phyloP scores from a whole-genome alignment of 2,113 vertebrate species.

The Regulus satrapa region DNA sequence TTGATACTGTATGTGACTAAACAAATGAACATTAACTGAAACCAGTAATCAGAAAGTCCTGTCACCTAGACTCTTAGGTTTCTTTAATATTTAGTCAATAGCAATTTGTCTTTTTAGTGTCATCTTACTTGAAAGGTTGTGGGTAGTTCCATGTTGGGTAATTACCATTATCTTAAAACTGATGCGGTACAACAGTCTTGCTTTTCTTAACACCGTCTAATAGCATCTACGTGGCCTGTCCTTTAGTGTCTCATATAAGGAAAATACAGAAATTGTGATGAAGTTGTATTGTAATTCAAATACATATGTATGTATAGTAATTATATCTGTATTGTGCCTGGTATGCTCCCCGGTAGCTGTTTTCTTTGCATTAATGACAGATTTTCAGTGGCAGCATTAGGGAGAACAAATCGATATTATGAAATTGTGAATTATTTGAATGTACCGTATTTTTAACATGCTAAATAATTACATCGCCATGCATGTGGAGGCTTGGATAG shows the following conservation, averaged over 20 bases:
- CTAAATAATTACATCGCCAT: not conserved
- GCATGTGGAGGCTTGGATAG: not conserved
- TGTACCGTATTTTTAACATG: not conserved
- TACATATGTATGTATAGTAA: not conserved
- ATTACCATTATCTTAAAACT: not conserved
- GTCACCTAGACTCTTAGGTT: not conserved
- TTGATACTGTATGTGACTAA: not conserved
- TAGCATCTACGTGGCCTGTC: not conserved
- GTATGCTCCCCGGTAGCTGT: not conserved
- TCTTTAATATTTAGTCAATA: not conserved
- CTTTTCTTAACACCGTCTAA: not conserved
- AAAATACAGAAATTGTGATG: not conserved
- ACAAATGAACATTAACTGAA: not conserved
- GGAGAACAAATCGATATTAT: not conserved
- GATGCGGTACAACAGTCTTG: not conserved
- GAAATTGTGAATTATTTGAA: not conserved
- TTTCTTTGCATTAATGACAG: not conserved
- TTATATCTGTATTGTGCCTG: not conserved
- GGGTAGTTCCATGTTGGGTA: not conserved
- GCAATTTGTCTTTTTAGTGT: not conserved
- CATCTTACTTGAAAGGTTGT: not conserved
- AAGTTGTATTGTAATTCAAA: not conserved
- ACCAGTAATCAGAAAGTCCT: not conserved
- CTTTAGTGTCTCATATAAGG: not conserved
- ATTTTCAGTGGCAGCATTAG: not conserved